phyloP scores from a whole-genome alignment of 2,113 vertebrate species.

The Tachysurus fulvidraco region DNA sequence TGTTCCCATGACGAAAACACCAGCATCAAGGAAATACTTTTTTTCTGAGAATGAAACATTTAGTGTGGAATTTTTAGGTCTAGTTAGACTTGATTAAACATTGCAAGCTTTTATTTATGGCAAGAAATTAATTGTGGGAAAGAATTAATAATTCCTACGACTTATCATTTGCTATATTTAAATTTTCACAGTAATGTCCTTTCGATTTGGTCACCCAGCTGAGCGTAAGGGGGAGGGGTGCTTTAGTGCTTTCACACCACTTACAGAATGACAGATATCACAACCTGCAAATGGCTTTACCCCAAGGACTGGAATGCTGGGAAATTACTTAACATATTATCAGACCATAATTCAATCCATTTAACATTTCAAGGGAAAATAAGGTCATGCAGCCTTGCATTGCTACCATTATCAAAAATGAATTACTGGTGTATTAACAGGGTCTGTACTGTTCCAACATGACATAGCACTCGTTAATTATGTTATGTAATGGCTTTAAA shows the following conservation, averaged over 20 bases:
- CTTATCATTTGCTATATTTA: background rate
- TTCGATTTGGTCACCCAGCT: background rate
- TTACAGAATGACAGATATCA: constrained; percentile 12
- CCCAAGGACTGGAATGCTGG: constrained; percentile 33
- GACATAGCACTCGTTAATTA: constrained; percentile 30
- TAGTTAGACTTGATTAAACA: background rate
- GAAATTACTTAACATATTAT: constrained; percentile 52
- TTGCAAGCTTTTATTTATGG: background rate
- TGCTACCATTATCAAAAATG: constrained; percentile 72
- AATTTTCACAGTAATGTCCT: background rate
- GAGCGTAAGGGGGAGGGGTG: background rate
- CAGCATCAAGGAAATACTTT: background rate
- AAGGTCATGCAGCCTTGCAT: constrained; percentile 65
- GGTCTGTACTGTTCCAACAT: constrained; percentile 18
- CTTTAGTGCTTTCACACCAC: constrained; percentile 14
- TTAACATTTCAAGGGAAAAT: constrained; percentile 54
- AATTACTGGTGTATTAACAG: constrained; percentile 67
- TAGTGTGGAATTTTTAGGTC: background rate
- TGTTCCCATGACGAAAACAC: background rate
- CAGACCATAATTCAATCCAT: constrained; percentile 58
- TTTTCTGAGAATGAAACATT: background rate
- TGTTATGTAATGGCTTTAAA: constrained; percentile 32
- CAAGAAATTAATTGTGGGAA: background rate
- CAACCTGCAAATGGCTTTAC: constrained; percentile 41
- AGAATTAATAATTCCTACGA: no score